A percentile compares a stretch with the other conserved stretches of the same genome.
Conservation (phyloP, 2,113 vertebrate genomes). For the Ia io region DNA sequence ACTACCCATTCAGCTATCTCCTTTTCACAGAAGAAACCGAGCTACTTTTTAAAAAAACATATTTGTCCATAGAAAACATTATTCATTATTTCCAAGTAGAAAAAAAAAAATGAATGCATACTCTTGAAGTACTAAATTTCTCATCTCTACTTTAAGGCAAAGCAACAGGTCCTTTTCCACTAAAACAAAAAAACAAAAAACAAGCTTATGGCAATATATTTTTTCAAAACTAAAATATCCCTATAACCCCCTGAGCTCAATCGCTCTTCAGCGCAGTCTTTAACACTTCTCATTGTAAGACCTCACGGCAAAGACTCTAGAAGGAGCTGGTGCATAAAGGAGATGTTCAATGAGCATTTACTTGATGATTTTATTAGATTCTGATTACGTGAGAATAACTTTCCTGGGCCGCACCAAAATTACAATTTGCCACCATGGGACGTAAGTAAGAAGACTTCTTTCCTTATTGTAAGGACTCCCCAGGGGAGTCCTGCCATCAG, state of each 20-base stretch:
- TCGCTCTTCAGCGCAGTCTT: not conserved
- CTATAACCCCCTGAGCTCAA: not conserved
- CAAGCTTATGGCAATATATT: not conserved
- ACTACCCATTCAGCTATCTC: not conserved
- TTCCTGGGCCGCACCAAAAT: not conserved
- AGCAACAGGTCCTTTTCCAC: not conserved
- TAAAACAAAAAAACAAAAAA: not conserved
- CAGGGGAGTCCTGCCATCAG: not conserved
- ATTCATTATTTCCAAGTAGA: conserved; percentile 17
- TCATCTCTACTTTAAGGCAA: not conserved
- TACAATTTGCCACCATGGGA: not conserved
- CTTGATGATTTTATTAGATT: not conserved
- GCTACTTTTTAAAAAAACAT: not conserved
- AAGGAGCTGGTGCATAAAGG: not conserved
- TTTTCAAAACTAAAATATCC: conserved; percentile 37
- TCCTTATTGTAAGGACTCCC: not conserved
- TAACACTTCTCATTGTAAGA: not conserved
- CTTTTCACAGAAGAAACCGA: no score
- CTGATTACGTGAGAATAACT: not conserved
- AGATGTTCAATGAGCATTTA: not conserved
- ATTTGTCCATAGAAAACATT: conserved; percentile 8
- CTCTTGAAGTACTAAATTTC: not conserved
- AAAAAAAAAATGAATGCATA: not conserved
- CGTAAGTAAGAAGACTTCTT: not conserved
- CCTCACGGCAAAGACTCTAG: not conserved